Conservation (phyloP, 1,140 invertebrate species). For the Drosophila mayri region DNA sequence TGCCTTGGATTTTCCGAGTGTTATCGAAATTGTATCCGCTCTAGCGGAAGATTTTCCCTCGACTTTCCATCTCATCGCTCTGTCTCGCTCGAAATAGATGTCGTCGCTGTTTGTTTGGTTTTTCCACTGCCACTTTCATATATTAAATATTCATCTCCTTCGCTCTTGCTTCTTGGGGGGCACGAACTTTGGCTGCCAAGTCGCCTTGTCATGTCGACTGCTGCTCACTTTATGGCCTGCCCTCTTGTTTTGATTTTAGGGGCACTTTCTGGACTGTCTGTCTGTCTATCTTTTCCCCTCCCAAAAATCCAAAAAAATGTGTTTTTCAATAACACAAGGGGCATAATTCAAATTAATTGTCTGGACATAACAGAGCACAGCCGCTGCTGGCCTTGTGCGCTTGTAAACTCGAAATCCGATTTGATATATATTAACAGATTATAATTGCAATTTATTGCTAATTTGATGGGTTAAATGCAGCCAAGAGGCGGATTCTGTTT, state of each 20-base stretch:
- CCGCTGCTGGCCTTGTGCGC: conserved; percentile 40
- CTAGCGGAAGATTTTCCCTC: conserved; percentile 49
- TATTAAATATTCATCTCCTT: conserved; percentile 35
- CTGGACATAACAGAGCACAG: conserved; percentile 42
- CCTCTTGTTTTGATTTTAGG: conserved; percentile 37
- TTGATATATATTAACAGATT: conserved; percentile 33
- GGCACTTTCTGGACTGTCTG: conserved; percentile 43
- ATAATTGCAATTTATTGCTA: conserved; percentile 28
- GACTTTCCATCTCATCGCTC: conserved; percentile 5
- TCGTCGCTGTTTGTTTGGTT: conserved; percentile 34
- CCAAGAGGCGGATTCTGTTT: neutral
- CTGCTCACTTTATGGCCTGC: conserved; percentile 23
- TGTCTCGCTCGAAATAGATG: conserved; percentile 33
- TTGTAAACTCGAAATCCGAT: conserved; percentile 26
- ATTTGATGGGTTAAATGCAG: conserved; percentile 20
- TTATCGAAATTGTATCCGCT: conserved; percentile 79
- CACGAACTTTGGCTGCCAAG: conserved; percentile 34
- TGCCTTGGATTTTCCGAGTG: conserved; percentile 14
- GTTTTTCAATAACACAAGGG: conserved; percentile 61
- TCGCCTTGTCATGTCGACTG: conserved; percentile 7
- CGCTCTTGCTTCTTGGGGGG: neutral
- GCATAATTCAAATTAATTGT: conserved; percentile 71
- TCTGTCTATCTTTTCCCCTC: conserved; percentile 6
- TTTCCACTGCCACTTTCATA: conserved; percentile 8
- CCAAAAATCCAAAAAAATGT: conserved; percentile 13